These are phyloP conservation scores for Zelleria hepariella DNA, from an alignment of 2,888 invertebrate genomes.

Conservation along the genomic window DNA sequence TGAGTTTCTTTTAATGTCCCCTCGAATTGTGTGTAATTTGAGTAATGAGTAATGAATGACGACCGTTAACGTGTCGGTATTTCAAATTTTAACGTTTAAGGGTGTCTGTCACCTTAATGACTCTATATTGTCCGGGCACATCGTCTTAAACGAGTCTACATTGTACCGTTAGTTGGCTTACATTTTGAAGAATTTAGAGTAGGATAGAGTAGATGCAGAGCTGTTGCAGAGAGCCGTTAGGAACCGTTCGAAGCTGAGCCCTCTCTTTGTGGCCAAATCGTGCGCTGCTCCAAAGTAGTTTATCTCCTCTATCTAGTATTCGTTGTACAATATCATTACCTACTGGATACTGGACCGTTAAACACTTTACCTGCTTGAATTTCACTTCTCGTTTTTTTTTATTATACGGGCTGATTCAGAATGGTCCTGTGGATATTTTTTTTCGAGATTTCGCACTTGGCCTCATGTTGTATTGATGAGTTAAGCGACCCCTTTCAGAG, in stretches of 20 bases:
- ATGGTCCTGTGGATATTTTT: too few species aligned
- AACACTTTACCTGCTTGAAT: too few species aligned
- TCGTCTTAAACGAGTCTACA: neutral
- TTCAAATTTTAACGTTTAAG: neutral
- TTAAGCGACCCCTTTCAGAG: too few species aligned
- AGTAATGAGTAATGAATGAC: slow-evolving; percentile 20
- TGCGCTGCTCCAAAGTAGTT: slow-evolving; percentile 32
- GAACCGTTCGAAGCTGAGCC: slow-evolving; percentile 40
- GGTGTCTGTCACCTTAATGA: neutral
- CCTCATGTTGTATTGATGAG: too few species aligned
- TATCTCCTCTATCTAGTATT: slow-evolving; percentile 48
- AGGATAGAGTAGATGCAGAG: neutral
- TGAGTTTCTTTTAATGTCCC: slow-evolving; percentile 30
- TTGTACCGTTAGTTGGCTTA: neutral
- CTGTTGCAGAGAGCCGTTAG: slow-evolving; percentile 21
- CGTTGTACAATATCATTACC: slow-evolving; percentile 13
- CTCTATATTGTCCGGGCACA: neutral
- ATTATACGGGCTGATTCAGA: too few species aligned
- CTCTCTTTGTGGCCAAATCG: slow-evolving; percentile 65
- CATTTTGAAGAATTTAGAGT: neutral
- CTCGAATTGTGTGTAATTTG: slow-evolving; percentile 24
- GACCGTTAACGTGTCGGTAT: slow-evolving; percentile 11
- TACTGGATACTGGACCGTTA: neutral
- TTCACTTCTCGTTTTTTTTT: too few species aligned
- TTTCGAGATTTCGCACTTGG: too few species aligned